These are phyloP conservation scores for Cyprinus carpio DNA, from an alignment of 2,113 vertebrate genomes.

Conservation along the genomic window DNA sequence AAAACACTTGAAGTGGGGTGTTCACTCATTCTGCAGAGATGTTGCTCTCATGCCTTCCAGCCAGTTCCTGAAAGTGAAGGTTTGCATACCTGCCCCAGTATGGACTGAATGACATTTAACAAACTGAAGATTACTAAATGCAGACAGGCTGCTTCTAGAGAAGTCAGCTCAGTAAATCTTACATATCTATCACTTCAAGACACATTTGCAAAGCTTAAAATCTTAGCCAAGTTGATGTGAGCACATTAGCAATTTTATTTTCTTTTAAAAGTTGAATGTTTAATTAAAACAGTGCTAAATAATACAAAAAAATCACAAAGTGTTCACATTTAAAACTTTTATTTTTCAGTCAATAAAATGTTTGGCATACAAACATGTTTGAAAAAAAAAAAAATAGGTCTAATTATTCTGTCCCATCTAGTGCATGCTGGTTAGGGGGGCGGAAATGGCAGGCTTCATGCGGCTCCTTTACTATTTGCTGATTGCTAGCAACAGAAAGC, in stretches of 20 bases:
- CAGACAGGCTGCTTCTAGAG: not conserved
- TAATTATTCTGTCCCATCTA: slow-evolving; percentile 37
- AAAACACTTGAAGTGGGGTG: not conserved
- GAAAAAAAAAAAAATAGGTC: slow-evolving; percentile 38
- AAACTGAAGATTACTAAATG: not conserved
- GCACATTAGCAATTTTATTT: not conserved
- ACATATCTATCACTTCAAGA: not conserved
- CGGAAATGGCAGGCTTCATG: not conserved
- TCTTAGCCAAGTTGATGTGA: not conserved
- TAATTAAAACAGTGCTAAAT: slow-evolving; percentile 54
- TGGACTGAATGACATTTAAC: not conserved
- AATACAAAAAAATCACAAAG: slow-evolving; percentile 69
- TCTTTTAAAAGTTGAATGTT: not conserved
- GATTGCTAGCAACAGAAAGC: slow-evolving; percentile 9
- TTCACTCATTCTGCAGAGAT: not conserved
- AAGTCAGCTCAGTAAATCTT: not conserved
- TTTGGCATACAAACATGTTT: slow-evolving; percentile 11
- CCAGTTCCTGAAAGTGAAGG: not conserved
- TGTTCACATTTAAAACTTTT: slow-evolving; percentile 73
- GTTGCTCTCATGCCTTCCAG: not conserved
- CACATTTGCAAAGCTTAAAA: not conserved
- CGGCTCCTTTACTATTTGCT: not conserved
- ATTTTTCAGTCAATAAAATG: slow-evolving; percentile 65
- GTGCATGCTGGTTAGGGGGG: slow-evolving; percentile 3
- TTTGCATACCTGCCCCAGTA: not conserved